Evolutionary conservation across 2,113 vertebrate species (phyloP).

Genomic region (Hydrochoerus hydrochaeris): DNA sequence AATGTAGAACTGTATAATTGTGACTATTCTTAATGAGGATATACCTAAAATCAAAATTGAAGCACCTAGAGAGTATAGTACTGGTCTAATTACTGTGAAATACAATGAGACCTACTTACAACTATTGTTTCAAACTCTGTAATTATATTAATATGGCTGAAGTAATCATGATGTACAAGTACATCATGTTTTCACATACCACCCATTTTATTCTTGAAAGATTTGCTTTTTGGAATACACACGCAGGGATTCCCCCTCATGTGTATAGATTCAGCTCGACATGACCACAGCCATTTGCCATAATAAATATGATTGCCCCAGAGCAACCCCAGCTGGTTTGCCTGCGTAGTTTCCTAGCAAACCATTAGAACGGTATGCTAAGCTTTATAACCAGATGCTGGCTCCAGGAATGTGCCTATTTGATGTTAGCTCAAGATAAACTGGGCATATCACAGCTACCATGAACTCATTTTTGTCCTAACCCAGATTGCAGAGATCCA

Average conservation of each 20-base stretch:
- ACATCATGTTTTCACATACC: neutral
- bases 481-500: neutral
- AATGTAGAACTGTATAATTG: neutral
- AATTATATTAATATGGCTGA: neutral
- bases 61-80: neutral
- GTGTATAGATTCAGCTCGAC: neutral
- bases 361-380: neutral
- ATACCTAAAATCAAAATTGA: conserved; percentile 24
- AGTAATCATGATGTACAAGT: neutral
- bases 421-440: neutral
- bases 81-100: neutral
- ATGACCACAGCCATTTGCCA: neutral
- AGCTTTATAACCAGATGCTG: neutral
- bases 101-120: neutral
- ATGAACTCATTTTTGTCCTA: neutral
- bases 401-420: neutral
- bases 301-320: neutral
- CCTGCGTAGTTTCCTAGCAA: neutral
- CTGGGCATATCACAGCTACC: neutral
- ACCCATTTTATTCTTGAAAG: neutral
- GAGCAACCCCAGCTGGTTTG: neutral
- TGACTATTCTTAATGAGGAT: neutral
- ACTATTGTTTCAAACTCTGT: neutral
- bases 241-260: neutral
- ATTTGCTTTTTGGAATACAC: neutral